Evolutionary conservation across 2,888 invertebrate species (phyloP).

Genomic region (Kuschelorhynchus macadamiae): DNA sequence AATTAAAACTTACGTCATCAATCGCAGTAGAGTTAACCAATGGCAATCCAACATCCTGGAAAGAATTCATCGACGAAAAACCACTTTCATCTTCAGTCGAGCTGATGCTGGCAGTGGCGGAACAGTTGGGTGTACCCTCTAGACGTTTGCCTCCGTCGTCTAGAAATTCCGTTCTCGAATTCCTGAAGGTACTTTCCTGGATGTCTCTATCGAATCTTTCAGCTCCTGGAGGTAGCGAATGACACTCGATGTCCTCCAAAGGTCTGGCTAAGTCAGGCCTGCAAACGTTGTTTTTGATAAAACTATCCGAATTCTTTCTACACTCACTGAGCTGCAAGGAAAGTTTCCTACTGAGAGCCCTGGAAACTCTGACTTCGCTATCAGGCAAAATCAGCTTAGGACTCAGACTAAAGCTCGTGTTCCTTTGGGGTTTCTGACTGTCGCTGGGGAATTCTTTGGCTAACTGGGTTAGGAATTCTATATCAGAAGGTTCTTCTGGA

Average conservation of each 20-base stretch:
- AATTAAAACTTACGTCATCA: conserved; percentile 54
- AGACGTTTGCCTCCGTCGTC: conserved; percentile 10
- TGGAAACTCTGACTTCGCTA: conserved; percentile 59
- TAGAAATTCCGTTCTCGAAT: not conserved
- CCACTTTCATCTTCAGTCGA: conserved; percentile 85
- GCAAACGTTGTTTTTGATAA: conserved; percentile 25
- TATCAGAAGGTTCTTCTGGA: conserved; percentile 53
- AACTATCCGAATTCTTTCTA: conserved; percentile 41
- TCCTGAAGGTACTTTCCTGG: conserved; percentile 14
- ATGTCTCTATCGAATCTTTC: not conserved
- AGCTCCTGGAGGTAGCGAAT: conserved; percentile 44
- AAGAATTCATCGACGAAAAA: conserved; percentile 88
- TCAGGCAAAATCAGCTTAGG: conserved; percentile 63
- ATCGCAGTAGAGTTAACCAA: conserved; percentile 60
- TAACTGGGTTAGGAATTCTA: conserved; percentile 65
- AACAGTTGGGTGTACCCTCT: conserved; percentile 46
- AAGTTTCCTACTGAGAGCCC: conserved; percentile 64
- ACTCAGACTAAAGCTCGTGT: conserved; percentile 63
- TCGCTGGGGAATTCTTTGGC: conserved; percentile 65
- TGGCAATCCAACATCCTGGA: conserved; percentile 85
- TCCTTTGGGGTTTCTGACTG: conserved; percentile 58
- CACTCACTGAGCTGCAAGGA: conserved; percentile 62
- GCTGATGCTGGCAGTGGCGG: conserved; percentile 62
- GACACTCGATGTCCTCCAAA: conserved; percentile 56
- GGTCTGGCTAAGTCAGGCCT: conserved; percentile 54